phyloP scores from a whole-genome alignment of 2,888 invertebrate genomes.

The Liopterus haemorrhoidalis region DNA sequence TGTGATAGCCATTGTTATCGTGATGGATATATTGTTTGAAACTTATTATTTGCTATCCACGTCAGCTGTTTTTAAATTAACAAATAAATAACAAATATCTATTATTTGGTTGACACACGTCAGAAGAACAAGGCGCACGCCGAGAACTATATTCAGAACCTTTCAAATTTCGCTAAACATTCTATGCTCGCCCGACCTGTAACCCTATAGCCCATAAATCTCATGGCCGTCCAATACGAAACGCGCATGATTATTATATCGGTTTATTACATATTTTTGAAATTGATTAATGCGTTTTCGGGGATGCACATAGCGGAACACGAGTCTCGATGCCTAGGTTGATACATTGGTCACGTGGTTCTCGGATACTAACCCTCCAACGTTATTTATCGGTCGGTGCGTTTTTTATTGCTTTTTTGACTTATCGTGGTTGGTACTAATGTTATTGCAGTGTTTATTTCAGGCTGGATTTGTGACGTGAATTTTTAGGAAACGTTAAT shows the following conservation, averaged over 20 bases:
- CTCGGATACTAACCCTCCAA: neutral
- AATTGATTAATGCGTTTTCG: conserved; percentile 4
- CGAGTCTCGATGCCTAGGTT: conserved; percentile 1
- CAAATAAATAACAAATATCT: too few relatives aligned
- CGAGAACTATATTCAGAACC: too few relatives aligned
- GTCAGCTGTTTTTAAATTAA: too few relatives aligned
- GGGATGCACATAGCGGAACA: conserved; percentile 5
- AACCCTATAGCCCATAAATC: neutral
- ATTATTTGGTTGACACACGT: too few relatives aligned
- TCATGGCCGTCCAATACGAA: neutral
- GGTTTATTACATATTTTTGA: neutral
- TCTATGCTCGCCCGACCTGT: neutral
- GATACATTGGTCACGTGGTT: conserved; percentile 9
- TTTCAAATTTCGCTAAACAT: too few relatives aligned
- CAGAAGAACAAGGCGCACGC: too few relatives aligned
- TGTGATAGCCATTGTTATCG: too few relatives aligned
- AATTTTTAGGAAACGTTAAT: too few relatives aligned
- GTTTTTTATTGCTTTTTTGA: conserved; percentile 24
- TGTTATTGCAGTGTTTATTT: conserved; percentile 23
- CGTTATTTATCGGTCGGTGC: conserved; percentile 22
- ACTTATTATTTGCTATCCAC: too few relatives aligned
- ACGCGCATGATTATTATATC: conserved; percentile 2
- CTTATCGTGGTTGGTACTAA: conserved; percentile 23
- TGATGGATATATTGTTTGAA: too few relatives aligned
- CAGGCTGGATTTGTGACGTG: too few relatives aligned